These are phyloP conservation scores for Lasiurus borealis DNA, from an alignment of 2,113 vertebrate genomes.

Conservation along the genomic window DNA sequence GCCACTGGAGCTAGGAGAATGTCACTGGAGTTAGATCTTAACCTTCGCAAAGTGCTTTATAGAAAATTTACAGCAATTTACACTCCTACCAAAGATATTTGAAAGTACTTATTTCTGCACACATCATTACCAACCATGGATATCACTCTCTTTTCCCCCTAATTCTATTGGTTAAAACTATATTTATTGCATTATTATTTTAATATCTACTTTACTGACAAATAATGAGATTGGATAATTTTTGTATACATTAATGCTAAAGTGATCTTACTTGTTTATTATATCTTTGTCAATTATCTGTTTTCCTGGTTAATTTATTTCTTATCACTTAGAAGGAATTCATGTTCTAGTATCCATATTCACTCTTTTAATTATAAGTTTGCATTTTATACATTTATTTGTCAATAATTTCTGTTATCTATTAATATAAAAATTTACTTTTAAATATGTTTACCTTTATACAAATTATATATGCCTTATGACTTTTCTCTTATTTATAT, in stretches of 20 bases:
- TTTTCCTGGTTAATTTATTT: neutral
- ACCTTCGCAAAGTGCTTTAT: neutral
- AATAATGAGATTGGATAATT: neutral
- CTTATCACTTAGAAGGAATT: neutral
- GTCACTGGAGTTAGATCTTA: neutral
- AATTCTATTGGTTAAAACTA: neutral
- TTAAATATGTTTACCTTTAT: neutral
- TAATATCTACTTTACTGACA: neutral
- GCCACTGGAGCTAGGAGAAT: neutral
- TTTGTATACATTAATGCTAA: constrained; percentile 1
- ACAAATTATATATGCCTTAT: neutral
- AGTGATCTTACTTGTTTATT: neutral
- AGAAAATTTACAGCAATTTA: neutral
- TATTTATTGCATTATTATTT: neutral
- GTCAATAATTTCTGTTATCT: neutral
- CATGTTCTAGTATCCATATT: neutral
- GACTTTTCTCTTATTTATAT: neutral
- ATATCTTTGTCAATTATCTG: neutral
- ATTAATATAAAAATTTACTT: constrained; percentile 4
- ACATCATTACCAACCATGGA: neutral
- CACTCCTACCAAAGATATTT: neutral
- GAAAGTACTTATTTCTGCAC: neutral
- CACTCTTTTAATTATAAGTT: neutral
- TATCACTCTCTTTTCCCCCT: neutral
- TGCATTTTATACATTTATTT: neutral